A percentile compares a stretch with the other conserved stretches of the same genome.
Evolutionary conservation across 2,797 vertebrate genomes (phyloP).

Genomic region (Picus viridis): DNA sequence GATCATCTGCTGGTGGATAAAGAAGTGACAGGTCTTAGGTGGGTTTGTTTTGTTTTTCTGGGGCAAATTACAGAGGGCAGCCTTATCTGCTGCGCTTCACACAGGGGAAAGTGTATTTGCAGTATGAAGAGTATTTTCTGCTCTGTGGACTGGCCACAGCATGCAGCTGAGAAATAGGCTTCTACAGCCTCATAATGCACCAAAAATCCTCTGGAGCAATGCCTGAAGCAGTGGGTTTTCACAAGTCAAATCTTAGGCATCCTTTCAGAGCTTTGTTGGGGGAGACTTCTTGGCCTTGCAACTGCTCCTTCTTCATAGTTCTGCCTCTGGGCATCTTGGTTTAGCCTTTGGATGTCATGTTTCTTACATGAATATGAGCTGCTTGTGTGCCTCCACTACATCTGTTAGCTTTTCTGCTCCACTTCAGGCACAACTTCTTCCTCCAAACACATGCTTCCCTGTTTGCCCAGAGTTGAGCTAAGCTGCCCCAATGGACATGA

Average conservation of each 20-base stretch:
- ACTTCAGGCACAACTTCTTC: not conserved
- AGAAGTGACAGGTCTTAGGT: not conserved
- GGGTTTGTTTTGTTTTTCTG: not conserved
- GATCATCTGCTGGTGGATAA: not conserved
- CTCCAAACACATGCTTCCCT: not conserved
- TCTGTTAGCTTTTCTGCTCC: not conserved
- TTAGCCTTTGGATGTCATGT: not conserved
- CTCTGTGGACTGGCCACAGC: too few relatives aligned
- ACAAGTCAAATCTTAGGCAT: rapidly evolving
- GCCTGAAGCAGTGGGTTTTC: not conserved
- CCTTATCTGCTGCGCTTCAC: not conserved
- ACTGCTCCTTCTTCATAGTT: not conserved
- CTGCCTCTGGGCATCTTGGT: not conserved
- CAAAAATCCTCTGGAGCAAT: not conserved
- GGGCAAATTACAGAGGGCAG: not conserved
- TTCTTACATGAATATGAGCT: not conserved
- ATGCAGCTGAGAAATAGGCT: not conserved
- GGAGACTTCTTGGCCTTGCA: not conserved
- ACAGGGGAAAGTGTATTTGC: rapidly evolving
- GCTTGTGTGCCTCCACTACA: not conserved
- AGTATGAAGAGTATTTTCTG: not conserved
- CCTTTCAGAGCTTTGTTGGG: not conserved
- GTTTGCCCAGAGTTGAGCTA: not conserved
- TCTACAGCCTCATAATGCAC: not conserved
- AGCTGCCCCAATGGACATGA: not conserved